A percentile compares a stretch with the other conserved stretches of the same genome.
Evolutionary conservation across 1,140 invertebrate species (phyloP).

Genomic region (Eubasilissa regina): DNA sequence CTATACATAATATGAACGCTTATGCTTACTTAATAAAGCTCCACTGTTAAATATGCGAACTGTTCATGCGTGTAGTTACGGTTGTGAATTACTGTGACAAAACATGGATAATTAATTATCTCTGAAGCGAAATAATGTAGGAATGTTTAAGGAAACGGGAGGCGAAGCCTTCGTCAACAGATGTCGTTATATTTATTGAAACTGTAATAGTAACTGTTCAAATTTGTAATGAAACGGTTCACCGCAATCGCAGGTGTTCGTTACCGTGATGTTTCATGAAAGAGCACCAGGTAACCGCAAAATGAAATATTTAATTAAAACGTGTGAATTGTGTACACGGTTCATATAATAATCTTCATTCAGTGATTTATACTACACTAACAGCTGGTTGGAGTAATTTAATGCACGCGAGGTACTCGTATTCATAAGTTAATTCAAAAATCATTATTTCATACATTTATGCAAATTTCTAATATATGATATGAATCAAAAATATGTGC

Average conservation of each 20-base stretch:
- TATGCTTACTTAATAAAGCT: too few species aligned
- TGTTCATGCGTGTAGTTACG: too few species aligned
- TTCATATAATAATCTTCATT: not conserved
- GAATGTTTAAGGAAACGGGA: slow-evolving; percentile 17
- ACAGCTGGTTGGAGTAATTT: not conserved
- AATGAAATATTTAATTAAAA: slow-evolving; percentile 39
- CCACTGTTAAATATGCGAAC: too few species aligned
- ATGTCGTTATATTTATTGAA: slow-evolving; percentile 49
- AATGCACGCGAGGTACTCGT: not conserved
- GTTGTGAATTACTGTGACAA: too few species aligned
- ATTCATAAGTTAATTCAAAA: too few species aligned
- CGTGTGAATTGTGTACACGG: not conserved
- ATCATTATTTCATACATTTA: too few species aligned
- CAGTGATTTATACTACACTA: not conserved
- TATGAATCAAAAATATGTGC: too few species aligned
- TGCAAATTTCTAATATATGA: too few species aligned
- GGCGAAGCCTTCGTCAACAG: slow-evolving; percentile 30
- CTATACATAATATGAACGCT: too few species aligned
- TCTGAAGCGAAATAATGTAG: not conserved
- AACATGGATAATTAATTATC: not conserved
- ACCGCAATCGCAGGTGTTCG: slow-evolving; percentile 46
- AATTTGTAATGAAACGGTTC: slow-evolving; percentile 38
- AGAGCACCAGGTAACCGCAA: slow-evolving; percentile 21
- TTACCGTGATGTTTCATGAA: slow-evolving; percentile 24
- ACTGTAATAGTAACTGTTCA: slow-evolving; percentile 25